phyloP scores from a whole-genome alignment of 2,888 invertebrate species.

The Sepiola atlantica region DNA sequence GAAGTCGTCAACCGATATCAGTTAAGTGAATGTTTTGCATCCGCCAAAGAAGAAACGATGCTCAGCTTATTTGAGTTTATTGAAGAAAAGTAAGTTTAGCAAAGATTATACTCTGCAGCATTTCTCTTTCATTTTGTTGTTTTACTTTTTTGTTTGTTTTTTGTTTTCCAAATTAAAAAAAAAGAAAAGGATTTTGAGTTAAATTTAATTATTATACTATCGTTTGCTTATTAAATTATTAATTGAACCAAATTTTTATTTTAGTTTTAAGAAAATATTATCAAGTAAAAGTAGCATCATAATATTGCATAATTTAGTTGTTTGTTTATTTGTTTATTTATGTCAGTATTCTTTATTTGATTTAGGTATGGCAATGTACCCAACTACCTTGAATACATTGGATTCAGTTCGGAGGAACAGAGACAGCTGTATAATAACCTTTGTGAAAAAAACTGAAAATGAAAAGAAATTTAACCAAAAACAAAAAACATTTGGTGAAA shows the following conservation, averaged over 20 bases:
- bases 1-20: constrained; percentile 61
- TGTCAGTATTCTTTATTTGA: neutral
- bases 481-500: neutral
- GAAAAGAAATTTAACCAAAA: neutral
- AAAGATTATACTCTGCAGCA: neutral
- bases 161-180: neutral
- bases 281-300: neutral
- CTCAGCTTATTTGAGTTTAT: constrained; percentile 58
- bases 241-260: neutral
- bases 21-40: constrained; percentile 59
- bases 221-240: no score
- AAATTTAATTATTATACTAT: no score
- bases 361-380: constrained; percentile 63
- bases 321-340: neutral
- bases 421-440: constrained; percentile 57
- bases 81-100: constrained; percentile 57
- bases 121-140: neutral
- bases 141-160: neutral
- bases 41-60: constrained; percentile 60
- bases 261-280: neutral
- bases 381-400: constrained; percentile 63
- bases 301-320: neutral
- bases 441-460: constrained; percentile 42
- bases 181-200: no score
- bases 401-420: constrained; percentile 63